Evolutionary conservation across 2,113 vertebrate species (phyloP).

Genomic region (Dolichallabes microphthalmus): DNA sequence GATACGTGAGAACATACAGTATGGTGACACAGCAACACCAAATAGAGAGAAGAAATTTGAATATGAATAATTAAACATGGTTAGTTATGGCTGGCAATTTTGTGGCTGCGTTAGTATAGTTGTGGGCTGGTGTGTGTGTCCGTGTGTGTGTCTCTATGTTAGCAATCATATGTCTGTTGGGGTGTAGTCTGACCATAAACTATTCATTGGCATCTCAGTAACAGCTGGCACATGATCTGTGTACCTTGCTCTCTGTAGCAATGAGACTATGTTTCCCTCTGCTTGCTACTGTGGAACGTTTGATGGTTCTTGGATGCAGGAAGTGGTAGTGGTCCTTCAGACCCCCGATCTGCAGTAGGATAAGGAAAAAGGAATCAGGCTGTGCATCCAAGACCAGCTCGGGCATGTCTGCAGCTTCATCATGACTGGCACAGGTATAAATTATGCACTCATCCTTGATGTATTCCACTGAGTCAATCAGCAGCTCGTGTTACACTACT

Average conservation of each 20-base stretch:
- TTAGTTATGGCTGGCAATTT: slow-evolving; percentile 3
- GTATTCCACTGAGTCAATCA: slow-evolving; percentile 59
- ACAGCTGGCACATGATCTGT: slow-evolving; percentile 65
- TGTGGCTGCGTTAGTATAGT: slow-evolving; percentile 13
- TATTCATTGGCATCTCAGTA: slow-evolving; percentile 60
- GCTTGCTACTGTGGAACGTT: slow-evolving; percentile 81
- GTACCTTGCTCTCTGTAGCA: slow-evolving; percentile 92
- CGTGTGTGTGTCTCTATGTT: slow-evolving; percentile 22
- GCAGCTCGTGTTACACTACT: slow-evolving; percentile 64
- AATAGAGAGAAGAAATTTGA: slow-evolving; percentile 15
- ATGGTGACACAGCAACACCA: not conserved
- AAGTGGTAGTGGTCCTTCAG: slow-evolving; percentile 89
- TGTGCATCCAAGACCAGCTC: slow-evolving; percentile 26
- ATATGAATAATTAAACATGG: slow-evolving; percentile 37
- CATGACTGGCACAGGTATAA: slow-evolving; percentile 58
- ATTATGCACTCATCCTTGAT: slow-evolving; percentile 66
- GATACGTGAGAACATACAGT: not conserved
- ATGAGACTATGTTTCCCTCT: slow-evolving; percentile 82
- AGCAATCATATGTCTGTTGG: slow-evolving; percentile 11
- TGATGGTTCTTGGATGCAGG: slow-evolving; percentile 81
- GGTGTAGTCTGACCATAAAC: slow-evolving; percentile 63
- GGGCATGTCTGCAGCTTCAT: slow-evolving; percentile 3
- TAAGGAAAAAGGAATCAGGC: slow-evolving; percentile 41
- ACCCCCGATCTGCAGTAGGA: slow-evolving; percentile 80
- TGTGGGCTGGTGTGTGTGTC: slow-evolving; percentile 1